phyloP scores from a whole-genome alignment of 2,797 vertebrate genomes.

The Cercopithecus petaurista region DNA sequence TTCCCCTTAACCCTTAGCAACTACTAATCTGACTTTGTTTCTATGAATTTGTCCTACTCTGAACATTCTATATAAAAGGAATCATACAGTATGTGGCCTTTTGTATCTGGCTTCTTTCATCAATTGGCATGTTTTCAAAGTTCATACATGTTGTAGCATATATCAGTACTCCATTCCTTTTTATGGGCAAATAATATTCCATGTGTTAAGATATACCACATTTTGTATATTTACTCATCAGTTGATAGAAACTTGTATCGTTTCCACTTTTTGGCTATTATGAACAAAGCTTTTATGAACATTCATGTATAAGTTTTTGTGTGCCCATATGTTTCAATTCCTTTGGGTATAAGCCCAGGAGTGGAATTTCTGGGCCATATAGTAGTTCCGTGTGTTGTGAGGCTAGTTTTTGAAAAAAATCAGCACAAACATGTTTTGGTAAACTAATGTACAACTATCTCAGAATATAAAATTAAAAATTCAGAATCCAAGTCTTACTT shows the following conservation, averaged over 20 bases:
- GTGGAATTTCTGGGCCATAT: neutral
- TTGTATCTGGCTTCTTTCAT: neutral
- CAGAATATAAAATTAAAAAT: conserved; percentile 21
- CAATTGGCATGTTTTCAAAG: neutral
- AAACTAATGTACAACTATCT: neutral
- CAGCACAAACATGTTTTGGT: neutral
- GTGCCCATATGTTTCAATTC: neutral
- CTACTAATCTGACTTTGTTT: neutral
- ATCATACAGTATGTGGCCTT: neutral
- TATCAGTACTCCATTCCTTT: neutral
- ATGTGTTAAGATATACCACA: neutral
- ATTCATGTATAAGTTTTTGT: neutral
- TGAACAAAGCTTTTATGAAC: neutral
- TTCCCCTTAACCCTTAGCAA: neutral
- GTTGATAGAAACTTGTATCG: neutral
- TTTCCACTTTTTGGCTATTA: neutral
- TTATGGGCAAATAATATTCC: neutral
- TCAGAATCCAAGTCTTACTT: neutral
- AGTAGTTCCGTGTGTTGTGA: neutral
- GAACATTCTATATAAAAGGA: neutral
- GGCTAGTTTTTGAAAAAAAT: neutral
- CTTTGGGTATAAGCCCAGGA: neutral
- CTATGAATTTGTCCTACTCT: neutral
- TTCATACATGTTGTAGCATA: neutral
- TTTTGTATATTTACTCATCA: neutral